Conservation (phyloP, 2,888 invertebrate genomes). For the Odontocerum albicorne region DNA sequence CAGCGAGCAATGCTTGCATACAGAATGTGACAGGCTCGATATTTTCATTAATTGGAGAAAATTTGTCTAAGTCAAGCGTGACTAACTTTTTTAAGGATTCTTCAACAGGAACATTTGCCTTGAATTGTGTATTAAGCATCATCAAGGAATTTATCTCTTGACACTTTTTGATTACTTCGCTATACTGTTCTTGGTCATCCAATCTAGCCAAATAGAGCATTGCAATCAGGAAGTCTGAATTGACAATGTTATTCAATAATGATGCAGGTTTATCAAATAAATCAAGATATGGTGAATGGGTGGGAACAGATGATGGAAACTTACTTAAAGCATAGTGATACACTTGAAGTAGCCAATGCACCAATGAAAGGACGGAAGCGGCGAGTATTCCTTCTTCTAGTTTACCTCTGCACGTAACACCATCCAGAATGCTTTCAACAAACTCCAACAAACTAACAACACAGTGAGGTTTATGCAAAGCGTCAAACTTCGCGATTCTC, state of each 20-base stretch:
- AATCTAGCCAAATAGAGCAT: slow-evolving; percentile 83
- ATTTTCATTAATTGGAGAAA: slow-evolving; percentile 57
- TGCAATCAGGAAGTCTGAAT: slow-evolving; percentile 75
- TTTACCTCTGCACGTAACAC: slow-evolving; percentile 72
- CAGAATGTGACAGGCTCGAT: slow-evolving; percentile 71
- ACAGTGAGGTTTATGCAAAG: slow-evolving; percentile 85
- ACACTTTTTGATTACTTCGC: slow-evolving; percentile 72
- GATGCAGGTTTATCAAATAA: slow-evolving; percentile 70
- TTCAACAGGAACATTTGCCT: slow-evolving; percentile 59
- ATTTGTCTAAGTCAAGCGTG: slow-evolving; percentile 63
- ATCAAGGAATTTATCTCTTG: slow-evolving; percentile 67
- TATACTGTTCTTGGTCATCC: slow-evolving; percentile 71
- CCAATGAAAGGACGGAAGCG: slow-evolving; percentile 77
- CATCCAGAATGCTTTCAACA: slow-evolving; percentile 68
- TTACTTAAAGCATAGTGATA: slow-evolving; percentile 58
- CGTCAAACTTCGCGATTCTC: slow-evolving; percentile 86
- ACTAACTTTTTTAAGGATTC: slow-evolving; percentile 63
- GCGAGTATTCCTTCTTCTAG: slow-evolving; percentile 87
- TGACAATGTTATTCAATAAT: slow-evolving; percentile 67
- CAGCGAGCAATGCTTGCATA: slow-evolving; percentile 78
- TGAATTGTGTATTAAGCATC: slow-evolving; percentile 60
- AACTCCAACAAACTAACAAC: slow-evolving; percentile 84
- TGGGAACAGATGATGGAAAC: slow-evolving; percentile 47
- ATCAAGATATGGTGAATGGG: slow-evolving; percentile 58
- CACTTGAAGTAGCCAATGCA: slow-evolving; percentile 80